phyloP scores from a whole-genome alignment of 2,797 vertebrate species.

The Alcedo quadribrachys region DNA sequence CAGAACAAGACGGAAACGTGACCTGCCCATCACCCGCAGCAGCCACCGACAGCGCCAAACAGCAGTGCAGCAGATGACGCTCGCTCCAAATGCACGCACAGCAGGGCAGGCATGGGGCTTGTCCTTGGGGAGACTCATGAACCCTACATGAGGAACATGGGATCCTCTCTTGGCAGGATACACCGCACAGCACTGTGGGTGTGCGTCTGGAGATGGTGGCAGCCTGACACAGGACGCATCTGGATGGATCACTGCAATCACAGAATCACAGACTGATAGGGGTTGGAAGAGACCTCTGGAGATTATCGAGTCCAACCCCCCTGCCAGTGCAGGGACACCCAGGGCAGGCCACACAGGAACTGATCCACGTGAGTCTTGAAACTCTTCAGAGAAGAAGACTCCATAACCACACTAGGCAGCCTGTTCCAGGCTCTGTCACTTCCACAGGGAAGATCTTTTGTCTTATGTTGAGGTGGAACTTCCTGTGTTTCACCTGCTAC shows the following conservation, averaged over 20 bases:
- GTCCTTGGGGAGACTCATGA: neutral
- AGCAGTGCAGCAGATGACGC: fast-evolving
- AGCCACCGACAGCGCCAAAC: neutral
- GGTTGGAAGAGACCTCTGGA: no score
- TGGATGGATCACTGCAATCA: neutral
- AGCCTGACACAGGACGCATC: neutral
- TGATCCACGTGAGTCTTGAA: no score
- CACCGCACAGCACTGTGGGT: fast-evolving
- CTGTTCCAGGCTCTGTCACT: no score
- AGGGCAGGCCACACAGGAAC: no score
- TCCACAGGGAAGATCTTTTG: no score
- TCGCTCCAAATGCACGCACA: fast-evolving
- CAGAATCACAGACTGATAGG: no score
- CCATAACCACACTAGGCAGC: no score
- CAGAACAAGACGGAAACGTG: neutral
- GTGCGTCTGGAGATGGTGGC: neutral
- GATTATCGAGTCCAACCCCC: no score
- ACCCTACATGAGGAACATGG: fast-evolving
- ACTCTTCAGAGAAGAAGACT: no score
- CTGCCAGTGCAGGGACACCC: no score
- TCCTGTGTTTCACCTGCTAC: no score
- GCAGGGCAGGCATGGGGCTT: neutral
- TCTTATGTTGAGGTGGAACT: no score
- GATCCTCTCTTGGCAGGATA: neutral
- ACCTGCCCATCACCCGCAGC: neutral